Conservation (phyloP, 2,113 vertebrate species). For the Notothenia rossii region DNA sequence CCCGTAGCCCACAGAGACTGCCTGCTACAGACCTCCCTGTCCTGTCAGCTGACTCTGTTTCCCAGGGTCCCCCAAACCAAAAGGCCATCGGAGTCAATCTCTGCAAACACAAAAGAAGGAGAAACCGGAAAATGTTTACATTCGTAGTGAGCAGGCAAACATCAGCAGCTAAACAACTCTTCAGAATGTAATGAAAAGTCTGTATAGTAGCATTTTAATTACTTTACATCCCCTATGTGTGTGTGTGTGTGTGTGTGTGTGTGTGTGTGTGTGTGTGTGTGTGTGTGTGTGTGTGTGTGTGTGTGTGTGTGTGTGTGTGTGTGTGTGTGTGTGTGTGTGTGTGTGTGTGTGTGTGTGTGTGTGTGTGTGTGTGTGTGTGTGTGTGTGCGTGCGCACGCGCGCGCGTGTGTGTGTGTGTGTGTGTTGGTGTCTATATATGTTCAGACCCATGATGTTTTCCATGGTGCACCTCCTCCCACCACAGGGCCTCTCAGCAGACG, state of each 20-base stretch:
- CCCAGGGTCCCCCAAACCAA: constrained; percentile 77
- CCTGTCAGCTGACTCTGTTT: constrained; percentile 83
- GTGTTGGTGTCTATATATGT: constrained; percentile 7
- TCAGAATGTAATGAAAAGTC: constrained; percentile 20
- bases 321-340: constrained; percentile 2
- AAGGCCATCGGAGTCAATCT: constrained; percentile 82
- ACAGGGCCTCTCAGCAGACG: constrained; percentile 42
- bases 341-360: constrained; percentile 18
- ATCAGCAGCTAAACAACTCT: constrained; percentile 40
- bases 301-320: constrained; percentile 10
- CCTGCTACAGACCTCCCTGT: constrained; percentile 66
- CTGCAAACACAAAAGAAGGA: constrained; percentile 78
- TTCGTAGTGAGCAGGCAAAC: constrained; percentile 43
- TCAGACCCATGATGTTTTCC: constrained; percentile 17
- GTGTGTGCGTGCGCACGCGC: constrained; percentile 4
- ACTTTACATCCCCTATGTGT: constrained; percentile 2
- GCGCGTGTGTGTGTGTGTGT: constrained; percentile 4
- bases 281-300: constrained; percentile 2
- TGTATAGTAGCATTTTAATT: constrained; percentile 25
- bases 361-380: constrained; percentile 2
- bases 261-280: constrained; percentile 10
- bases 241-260: neutral
- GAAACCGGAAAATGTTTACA: constrained; percentile 73
- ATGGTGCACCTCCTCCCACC: constrained; percentile 12
- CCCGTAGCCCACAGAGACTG: constrained; percentile 66